These are phyloP conservation scores for Xylota segnis DNA, from an alignment of 2,888 invertebrate species.

Conservation along the genomic window DNA sequence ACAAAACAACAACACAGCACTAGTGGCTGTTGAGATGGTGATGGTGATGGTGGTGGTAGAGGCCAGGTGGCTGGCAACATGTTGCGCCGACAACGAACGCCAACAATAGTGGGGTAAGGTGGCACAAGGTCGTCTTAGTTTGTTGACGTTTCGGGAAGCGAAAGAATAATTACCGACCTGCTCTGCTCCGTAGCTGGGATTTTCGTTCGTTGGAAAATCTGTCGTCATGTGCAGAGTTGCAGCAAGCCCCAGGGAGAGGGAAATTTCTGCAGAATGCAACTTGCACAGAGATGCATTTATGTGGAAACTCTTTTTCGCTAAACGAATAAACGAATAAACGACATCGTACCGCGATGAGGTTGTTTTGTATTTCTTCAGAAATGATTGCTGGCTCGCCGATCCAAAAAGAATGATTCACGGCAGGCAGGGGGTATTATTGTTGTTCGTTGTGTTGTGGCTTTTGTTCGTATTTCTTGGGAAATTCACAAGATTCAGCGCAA, in stretches of 20 bases:
- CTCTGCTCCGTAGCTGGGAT: not conserved
- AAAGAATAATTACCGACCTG: constrained; percentile 36
- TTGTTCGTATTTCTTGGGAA: constrained; percentile 53
- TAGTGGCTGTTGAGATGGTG: too few species aligned
- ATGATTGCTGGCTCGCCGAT: constrained; percentile 61
- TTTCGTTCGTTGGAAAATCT: not conserved
- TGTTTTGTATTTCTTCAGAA: constrained; percentile 53
- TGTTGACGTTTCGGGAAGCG: constrained; percentile 75
- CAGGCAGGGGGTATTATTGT: not conserved
- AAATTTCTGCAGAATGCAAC: constrained; percentile 49
- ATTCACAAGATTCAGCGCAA: constrained; percentile 58
- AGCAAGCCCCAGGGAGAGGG: constrained; percentile 8
- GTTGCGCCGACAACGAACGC: constrained; percentile 33
- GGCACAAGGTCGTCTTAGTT: constrained; percentile 75
- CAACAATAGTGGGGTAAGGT: constrained; percentile 64
- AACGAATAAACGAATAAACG: too few species aligned
- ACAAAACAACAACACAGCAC: constrained; percentile 30
- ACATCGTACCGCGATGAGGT: not conserved
- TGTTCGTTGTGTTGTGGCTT: not conserved
- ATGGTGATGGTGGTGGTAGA: too few species aligned
- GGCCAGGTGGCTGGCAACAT: constrained; percentile 69
- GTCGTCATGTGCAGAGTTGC: constrained; percentile 17
- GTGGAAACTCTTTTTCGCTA: constrained; percentile 39
- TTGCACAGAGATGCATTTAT: constrained; percentile 56
- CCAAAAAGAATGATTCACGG: constrained; percentile 53